Percentiles rank a stretch among this genome's conserved stretches.
phyloP scores from a whole-genome alignment of 2,797 vertebrate species.

The Onychomys leucogaster region DNA sequence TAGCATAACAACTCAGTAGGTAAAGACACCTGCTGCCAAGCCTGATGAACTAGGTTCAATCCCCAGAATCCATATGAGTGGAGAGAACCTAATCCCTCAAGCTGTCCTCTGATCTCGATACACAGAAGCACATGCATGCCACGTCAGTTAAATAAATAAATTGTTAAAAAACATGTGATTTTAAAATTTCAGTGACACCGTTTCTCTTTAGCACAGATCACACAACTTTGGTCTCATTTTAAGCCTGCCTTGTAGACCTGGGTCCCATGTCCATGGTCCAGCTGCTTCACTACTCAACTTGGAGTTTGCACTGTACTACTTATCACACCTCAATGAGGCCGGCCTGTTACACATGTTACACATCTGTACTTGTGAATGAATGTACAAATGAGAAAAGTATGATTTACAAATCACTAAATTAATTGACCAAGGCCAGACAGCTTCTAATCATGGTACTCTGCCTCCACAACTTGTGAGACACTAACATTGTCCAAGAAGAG shows the following conservation, averaged over 20 bases:
- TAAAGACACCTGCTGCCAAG: not conserved
- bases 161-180: not conserved
- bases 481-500: slow-evolving; percentile 36
- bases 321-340: not conserved
- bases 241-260: not conserved
- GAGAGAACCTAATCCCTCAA: too few species aligned
- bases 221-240: not conserved
- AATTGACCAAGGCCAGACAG: not conserved
- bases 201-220: not conserved
- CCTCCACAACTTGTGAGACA: not conserved
- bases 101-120: not conserved
- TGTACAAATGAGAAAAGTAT: not conserved
- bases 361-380: not conserved
- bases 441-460: not conserved
- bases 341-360: not conserved
- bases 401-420: not conserved
- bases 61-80: not conserved
- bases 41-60: not conserved
- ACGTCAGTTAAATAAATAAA: not conserved
- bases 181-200: not conserved
- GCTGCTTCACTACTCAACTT: not conserved
- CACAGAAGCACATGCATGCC: not conserved
- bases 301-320: not conserved
- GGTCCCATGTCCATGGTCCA: not conserved
- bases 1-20: not conserved